These are phyloP conservation scores for Hymenochirus boettgeri DNA, from an alignment of 2,113 vertebrate species.

Conservation along the genomic window DNA sequence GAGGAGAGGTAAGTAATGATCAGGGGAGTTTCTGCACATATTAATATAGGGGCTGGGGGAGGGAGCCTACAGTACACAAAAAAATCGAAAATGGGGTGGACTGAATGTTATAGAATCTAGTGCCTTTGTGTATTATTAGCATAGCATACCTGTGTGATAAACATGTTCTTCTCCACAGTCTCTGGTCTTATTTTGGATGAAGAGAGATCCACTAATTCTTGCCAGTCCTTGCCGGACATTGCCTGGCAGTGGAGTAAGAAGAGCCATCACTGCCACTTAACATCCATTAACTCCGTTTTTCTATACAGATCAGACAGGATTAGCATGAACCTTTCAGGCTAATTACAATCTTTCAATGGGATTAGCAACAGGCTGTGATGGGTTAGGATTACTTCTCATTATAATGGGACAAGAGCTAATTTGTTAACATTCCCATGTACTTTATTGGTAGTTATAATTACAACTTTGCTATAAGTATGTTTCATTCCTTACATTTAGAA, in stretches of 20 bases:
- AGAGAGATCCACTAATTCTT: slow-evolving; percentile 62
- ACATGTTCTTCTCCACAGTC: slow-evolving; percentile 54
- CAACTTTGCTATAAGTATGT: no score
- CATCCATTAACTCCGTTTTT: rapidly evolving
- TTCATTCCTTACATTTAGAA: no score
- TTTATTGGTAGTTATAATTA: no score
- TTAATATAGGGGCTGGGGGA: no score
- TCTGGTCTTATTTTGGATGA: slow-evolving; percentile 67
- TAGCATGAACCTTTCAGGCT: slow-evolving; percentile 16
- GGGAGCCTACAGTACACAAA: no score
- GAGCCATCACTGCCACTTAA: slow-evolving; percentile 13
- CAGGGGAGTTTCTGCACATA: no score
- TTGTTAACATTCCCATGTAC: not conserved
- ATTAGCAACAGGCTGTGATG: slow-evolving; percentile 8
- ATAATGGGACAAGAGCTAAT: not conserved
- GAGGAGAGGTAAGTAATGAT: no score
- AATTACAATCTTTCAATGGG: not conserved
- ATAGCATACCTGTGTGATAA: slow-evolving; percentile 57
- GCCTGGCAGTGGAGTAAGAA: slow-evolving; percentile 47
- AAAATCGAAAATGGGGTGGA: no score
- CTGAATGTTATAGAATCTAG: no score
- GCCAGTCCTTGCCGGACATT: slow-evolving; percentile 65
- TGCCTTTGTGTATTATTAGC: no score
- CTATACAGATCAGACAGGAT: not conserved
- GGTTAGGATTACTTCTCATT: slow-evolving; percentile 3